Base-by-base conservation (phyloP, 2,113 vertebrate species). In the Varanus komodoensis region DNA sequence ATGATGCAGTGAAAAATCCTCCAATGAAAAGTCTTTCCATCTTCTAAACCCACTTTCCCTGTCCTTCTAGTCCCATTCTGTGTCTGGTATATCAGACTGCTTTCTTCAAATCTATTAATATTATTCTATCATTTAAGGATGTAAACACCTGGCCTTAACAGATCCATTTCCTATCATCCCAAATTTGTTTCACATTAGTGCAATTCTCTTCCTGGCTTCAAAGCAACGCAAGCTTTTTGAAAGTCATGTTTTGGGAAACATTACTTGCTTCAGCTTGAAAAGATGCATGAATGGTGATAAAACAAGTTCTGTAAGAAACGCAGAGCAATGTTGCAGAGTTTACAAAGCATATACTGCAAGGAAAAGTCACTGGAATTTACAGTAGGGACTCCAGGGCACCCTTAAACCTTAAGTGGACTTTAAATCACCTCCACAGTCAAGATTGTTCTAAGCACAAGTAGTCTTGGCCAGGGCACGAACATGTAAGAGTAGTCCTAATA, bases 301-400 rank as follows among this genome's bases (percentile, higher is more conserved):
- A 86, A 87, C 23, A 44, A 25, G 54, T 82, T 50, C 38, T n/a
- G n/a, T 48, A 38, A 87, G 50, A 32, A 91, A 87, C 75, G 61
- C 78, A 48, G 79, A 84, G 73, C 52, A 89, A 84, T 69, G 73
- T 8, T 52, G 88, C 68, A 89, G 82, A 78, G 54, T 79, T 89
- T 89, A 84, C 82, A 67, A 68, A 84, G 32, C 44, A 84, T 29
- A 84, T 89, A 54, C 83, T 79, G 32, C 11, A 79, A n/a, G 32
- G 61, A 14, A 85, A 89, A 84, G 57, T 34, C 38, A 52, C 54
- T 52, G 57, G 50, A 84, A 67, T 84, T 85, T 89, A 89, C 38
- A 78, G 32, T 34, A 78, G 57, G 38, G 29, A 78, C 74, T 79
- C 89, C 64, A 89, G 74, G 82, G 82, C 44, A 84, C 82, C 3